These are phyloP conservation scores for Metalampra italica DNA, from an alignment of 2,888 invertebrate species.

Conservation along the genomic window DNA sequence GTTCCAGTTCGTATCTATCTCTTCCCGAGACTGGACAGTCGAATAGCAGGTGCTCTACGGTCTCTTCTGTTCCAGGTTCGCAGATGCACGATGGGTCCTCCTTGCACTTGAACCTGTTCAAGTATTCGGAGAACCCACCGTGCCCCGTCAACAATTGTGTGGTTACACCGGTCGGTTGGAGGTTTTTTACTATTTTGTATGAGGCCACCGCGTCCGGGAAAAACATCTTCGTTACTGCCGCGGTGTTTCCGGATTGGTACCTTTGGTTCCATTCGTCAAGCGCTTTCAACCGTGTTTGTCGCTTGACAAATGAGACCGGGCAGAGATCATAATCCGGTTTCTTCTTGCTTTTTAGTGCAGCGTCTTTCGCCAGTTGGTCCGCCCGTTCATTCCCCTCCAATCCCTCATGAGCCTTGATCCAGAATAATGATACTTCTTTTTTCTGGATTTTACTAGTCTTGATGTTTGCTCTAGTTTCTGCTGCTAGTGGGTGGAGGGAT, in stretches of 20 bases:
- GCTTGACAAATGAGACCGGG: conserved; percentile 2
- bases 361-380: conserved; percentile 8
- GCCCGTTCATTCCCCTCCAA: too few relatives aligned
- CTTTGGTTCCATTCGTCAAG: not conserved
- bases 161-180: not conserved
- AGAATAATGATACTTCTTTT: not conserved
- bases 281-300: not conserved
- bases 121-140: not conserved
- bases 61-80: conserved; percentile 1
- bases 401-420: too few relatives aligned
- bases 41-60: not conserved
- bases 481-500: not conserved
- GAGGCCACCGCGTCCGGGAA: not conserved
- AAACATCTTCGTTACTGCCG: not conserved
- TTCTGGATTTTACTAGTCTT: not conserved
- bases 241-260: not conserved
- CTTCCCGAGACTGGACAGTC: not conserved
- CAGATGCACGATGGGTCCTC: not conserved
- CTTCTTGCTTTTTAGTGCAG: not conserved
- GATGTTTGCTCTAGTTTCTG: not conserved
- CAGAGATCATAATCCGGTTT: not conserved
- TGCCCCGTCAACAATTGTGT: not conserved
- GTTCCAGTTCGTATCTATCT: not conserved
- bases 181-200: not conserved
- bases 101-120: too few relatives aligned